Conservation (phyloP, 2,888 invertebrate genomes). For the Drosophila buzzatii region DNA sequence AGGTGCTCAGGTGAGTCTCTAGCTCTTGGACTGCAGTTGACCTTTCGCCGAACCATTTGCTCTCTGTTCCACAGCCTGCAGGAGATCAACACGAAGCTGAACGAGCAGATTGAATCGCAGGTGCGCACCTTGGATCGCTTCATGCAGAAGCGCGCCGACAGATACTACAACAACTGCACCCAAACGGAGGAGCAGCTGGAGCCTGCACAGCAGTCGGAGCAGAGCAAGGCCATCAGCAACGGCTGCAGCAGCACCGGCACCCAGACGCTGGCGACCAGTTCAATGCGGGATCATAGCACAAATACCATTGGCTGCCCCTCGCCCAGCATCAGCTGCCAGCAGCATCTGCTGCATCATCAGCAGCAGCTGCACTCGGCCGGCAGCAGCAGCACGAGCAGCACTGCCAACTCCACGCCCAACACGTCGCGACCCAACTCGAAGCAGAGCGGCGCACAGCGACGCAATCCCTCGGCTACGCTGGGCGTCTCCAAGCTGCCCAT, state of each 20-base stretch:
- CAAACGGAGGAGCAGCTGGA: slow-evolving; percentile 78
- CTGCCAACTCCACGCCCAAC: slow-evolving; percentile 84
- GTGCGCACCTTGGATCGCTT: slow-evolving; percentile 83
- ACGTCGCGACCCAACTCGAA: slow-evolving; percentile 85
- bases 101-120: slow-evolving; percentile 86
- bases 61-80: slow-evolving; percentile 78
- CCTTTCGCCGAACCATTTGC: no score
- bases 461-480: slow-evolving; percentile 35
- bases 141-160: slow-evolving; percentile 81
- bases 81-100: slow-evolving; percentile 86
- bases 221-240: slow-evolving; percentile 28
- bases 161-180: slow-evolving; percentile 83
- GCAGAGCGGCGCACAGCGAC: slow-evolving; percentile 86
- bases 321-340: slow-evolving; percentile 61
- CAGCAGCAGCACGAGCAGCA: slow-evolving; percentile 84
- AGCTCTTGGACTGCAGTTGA: no score
- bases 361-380: slow-evolving; percentile 74
- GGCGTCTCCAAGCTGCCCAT: slow-evolving; percentile 85
- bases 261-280: slow-evolving; percentile 42
- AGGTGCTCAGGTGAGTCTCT: slow-evolving; percentile 85
- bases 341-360: slow-evolving; percentile 51
- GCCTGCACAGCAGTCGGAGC: neutral
- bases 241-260: slow-evolving; percentile 43
- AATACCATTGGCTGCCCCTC: slow-evolving; percentile 82
- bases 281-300: slow-evolving; percentile 77